phyloP scores from a whole-genome alignment of 2,888 invertebrate genomes.

The Craniophora ligustri region DNA sequence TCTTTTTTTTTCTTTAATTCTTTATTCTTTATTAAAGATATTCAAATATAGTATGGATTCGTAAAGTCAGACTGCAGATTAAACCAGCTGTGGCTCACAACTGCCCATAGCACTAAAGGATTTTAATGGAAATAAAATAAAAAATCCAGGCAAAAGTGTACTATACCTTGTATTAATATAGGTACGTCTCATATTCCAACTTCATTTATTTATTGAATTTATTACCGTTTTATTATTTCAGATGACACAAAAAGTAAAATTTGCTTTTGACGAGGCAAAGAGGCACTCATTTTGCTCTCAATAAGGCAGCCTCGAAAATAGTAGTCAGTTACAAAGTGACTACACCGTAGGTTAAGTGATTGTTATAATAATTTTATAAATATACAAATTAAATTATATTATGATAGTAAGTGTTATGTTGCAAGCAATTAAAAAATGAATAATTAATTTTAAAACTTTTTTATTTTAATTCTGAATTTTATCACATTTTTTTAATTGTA shows the following conservation, averaged over 20 bases:
- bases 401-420: conserved; percentile 43
- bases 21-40: too few relatives aligned
- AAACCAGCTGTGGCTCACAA: too few relatives aligned
- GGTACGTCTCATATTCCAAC: too few relatives aligned
- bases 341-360: conserved; percentile 36
- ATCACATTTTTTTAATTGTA: conserved; percentile 45
- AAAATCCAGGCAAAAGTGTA: too few relatives aligned
- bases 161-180: too few relatives aligned
- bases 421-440: conserved; percentile 54
- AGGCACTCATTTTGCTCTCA: conserved; percentile 4
- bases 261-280: conserved; percentile 18
- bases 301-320: conserved; percentile 25
- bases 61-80: too few relatives aligned
- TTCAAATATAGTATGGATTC: too few relatives aligned
- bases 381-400: conserved; percentile 46
- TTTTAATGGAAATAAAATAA: too few relatives aligned
- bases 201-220: too few relatives aligned
- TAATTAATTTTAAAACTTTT: conserved; percentile 12
- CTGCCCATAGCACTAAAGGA: too few relatives aligned
- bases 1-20: too few relatives aligned
- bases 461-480: conserved; percentile 17
- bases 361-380: conserved; percentile 49
- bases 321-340: conserved; percentile 52
- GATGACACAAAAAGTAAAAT: conserved; percentile 9
- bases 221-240: too few relatives aligned